Evolutionary conservation across 37 sponge, comb jelly and placozoan genomes (phyloP).

Genomic region (Crambe crambe): DNA sequence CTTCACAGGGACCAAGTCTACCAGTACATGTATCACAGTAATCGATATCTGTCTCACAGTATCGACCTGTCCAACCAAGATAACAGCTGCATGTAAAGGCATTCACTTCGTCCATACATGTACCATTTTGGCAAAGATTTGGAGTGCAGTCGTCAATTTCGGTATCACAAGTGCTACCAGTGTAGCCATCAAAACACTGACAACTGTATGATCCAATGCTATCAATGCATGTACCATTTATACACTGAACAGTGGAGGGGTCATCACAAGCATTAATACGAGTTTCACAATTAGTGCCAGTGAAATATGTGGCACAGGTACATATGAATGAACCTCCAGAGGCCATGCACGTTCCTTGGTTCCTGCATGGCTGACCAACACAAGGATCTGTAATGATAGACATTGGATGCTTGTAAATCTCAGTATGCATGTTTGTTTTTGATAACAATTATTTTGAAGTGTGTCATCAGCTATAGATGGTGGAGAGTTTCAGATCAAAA

Average conservation of each 20-base stretch:
- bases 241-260: constrained; percentile 5
- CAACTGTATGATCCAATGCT: constrained; percentile 8
- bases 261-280: background rate
- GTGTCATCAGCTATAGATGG: too few species aligned
- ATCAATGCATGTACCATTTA: constrained; percentile 19
- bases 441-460: too few species aligned
- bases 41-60: constrained; percentile 61
- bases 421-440: too few species aligned
- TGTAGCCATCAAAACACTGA: constrained; percentile 60
- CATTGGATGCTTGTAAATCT: too few species aligned
- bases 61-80: constrained; percentile 56
- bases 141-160: constrained; percentile 59
- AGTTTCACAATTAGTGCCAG: constrained; percentile 24
- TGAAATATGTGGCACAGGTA: constrained; percentile 6
- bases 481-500: too few species aligned
- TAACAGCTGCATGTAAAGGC: constrained; percentile 49
- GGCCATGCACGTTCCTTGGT: constrained; percentile 18
- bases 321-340: background rate
- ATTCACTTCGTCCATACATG: constrained; percentile 22
- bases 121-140: constrained; percentile 45
- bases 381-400: background rate
- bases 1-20: constrained; percentile 22
- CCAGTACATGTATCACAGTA: constrained; percentile 40
- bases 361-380: constrained; percentile 6
- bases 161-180: constrained; percentile 41